These are phyloP conservation scores for Ctenosaura bakeri DNA, from an alignment of 2,797 vertebrate species.

Conservation along the genomic window DNA sequence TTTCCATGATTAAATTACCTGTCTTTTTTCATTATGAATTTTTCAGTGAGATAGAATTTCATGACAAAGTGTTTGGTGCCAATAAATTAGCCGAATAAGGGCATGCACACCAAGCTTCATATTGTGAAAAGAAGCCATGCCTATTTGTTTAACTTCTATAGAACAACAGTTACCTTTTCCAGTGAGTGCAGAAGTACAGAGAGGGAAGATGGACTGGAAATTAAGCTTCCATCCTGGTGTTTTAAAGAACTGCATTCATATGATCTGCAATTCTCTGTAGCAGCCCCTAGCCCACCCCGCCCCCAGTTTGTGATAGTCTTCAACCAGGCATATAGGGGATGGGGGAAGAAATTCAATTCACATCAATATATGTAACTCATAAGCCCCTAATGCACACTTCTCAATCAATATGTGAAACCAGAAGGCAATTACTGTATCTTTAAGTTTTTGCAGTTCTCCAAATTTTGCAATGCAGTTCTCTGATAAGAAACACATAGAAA, in stretches of 20 bases:
- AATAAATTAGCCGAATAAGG: conserved; percentile 54
- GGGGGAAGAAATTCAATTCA: neutral
- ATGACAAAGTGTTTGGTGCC: conserved; percentile 37
- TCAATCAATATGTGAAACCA: neutral
- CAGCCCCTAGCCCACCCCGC: neutral
- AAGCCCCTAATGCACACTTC: neutral
- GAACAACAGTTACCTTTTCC: conserved; percentile 22
- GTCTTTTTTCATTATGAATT: conserved; percentile 66
- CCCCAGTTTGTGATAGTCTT: neutral
- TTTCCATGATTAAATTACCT: conserved; percentile 73
- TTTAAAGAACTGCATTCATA: neutral
- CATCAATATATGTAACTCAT: neutral
- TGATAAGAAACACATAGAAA: neutral
- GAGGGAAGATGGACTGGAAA: neutral
- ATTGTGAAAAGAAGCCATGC: neutral
- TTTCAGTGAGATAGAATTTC: conserved; percentile 57
- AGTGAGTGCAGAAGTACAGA: fast-evolving
- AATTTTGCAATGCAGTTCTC: neutral
- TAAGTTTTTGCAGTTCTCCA: neutral
- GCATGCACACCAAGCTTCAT: neutral
- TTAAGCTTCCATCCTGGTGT: neutral
- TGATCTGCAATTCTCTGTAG: neutral
- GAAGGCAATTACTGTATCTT: neutral
- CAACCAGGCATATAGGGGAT: neutral
- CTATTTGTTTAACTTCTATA: neutral